Percentiles rank a stretch among this genome's conserved stretches.
phyloP scores from a whole-genome alignment of 2,113 vertebrate species.

The Numida meleagris region DNA sequence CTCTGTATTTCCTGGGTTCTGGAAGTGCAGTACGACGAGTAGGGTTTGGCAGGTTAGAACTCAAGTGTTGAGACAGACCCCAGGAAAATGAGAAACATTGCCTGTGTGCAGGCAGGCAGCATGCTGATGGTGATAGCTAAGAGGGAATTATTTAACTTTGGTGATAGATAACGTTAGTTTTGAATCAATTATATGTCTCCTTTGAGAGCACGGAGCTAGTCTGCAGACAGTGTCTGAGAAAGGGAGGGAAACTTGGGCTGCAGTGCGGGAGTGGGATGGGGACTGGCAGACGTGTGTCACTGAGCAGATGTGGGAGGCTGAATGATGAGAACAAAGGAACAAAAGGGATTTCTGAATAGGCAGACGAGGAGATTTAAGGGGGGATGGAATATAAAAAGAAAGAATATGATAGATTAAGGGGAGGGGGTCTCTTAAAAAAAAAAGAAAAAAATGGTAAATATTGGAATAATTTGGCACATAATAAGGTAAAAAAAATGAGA shows the following conservation, averaged over 20 bases:
- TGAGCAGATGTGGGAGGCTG: background rate
- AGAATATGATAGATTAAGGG: constrained; percentile 10
- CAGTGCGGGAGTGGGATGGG: background rate
- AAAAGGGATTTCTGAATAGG: background rate
- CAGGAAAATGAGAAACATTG: background rate
- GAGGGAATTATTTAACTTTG: background rate
- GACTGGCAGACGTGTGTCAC: background rate
- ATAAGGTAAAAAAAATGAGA: background rate
- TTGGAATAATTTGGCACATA: background rate
- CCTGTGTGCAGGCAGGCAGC: background rate
- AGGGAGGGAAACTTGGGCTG: background rate
- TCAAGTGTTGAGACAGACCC: background rate
- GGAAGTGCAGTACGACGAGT: background rate
- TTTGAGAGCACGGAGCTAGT: background rate
- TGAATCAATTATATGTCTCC: background rate
- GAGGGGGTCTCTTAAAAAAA: background rate
- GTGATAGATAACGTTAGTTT: background rate
- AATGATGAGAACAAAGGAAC: background rate
- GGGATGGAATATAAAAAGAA: background rate
- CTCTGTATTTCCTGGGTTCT: rapidly evolving
- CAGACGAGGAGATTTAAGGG: background rate
- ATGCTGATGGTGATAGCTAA: background rate
- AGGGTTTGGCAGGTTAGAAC: background rate
- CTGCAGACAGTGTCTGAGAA: background rate
- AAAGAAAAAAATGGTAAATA: background rate